Evolutionary conservation across 2,797 vertebrate species (phyloP).

Genomic region (Premnoplex brunnescens): DNA sequence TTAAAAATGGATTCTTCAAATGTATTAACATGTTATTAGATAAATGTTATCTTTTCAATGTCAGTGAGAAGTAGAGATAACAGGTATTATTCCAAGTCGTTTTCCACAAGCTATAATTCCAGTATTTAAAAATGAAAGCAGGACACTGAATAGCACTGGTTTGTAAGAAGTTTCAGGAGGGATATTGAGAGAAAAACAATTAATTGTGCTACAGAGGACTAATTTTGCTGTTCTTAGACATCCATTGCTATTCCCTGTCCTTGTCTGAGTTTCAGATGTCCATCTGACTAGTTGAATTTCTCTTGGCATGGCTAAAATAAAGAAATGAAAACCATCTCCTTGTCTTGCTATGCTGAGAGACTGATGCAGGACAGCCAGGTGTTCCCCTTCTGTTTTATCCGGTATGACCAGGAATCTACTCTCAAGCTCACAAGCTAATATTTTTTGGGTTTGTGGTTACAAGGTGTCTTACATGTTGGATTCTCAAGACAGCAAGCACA

Average conservation of each 20-base stretch:
- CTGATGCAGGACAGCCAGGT: neutral
- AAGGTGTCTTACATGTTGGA: neutral
- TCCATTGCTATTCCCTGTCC: neutral
- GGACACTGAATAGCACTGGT: neutral
- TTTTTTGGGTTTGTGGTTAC: neutral
- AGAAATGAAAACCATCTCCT: neutral
- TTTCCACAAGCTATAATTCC: neutral
- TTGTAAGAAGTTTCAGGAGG: neutral
- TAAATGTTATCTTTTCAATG: neutral
- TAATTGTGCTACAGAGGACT: neutral
- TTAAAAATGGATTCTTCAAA: neutral
- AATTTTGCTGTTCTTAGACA: neutral
- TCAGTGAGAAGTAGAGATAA: neutral
- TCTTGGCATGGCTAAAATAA: neutral
- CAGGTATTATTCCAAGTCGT: neutral
- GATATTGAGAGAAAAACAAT: neutral
- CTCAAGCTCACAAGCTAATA: neutral
- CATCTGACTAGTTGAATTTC: neutral
- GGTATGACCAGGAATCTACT: neutral
- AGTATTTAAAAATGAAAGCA: neutral
- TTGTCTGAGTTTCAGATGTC: neutral
- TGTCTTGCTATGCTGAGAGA: neutral
- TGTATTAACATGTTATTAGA: neutral
- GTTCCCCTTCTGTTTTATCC: fast-evolving
- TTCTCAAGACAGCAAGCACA: neutral